phyloP scores from a whole-genome alignment of 2,113 vertebrate species.

The Calidris pugnax region DNA sequence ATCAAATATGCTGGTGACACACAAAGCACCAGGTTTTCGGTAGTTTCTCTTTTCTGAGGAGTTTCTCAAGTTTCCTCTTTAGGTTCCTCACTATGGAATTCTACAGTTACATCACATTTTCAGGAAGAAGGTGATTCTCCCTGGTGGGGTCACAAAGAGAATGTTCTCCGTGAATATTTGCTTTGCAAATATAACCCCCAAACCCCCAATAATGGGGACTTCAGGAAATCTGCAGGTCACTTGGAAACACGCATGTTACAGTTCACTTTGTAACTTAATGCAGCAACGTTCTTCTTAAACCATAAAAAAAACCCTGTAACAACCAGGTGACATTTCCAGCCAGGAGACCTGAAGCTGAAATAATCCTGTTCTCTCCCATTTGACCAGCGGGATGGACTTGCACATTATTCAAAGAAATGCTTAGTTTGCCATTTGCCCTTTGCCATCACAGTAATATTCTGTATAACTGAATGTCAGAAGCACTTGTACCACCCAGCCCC shows the following conservation, averaged over 20 bases:
- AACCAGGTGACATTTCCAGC: fast-evolving
- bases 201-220: not conserved
- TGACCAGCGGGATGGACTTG: not conserved
- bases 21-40: not conserved
- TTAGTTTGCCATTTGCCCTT: fast-evolving
- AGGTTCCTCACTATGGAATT: not conserved
- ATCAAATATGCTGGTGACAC: not conserved
- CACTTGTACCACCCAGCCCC: not conserved
- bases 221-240: not conserved
- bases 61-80: not conserved
- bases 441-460: not conserved
- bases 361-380: not conserved
- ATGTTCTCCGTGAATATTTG: not conserved
- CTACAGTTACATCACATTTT: not conserved
- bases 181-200: not conserved
- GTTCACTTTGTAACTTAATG: not conserved
- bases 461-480: not conserved
- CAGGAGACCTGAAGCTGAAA: not conserved
- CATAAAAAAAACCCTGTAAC: not conserved
- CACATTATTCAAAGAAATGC: not conserved
- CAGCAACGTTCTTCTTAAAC: not conserved
- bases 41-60: too few species aligned
- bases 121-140: not conserved
- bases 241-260: not conserved
- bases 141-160: not conserved